phyloP scores from a whole-genome alignment of 1,140 invertebrate species.

The Polypedilum vanderplanki region DNA sequence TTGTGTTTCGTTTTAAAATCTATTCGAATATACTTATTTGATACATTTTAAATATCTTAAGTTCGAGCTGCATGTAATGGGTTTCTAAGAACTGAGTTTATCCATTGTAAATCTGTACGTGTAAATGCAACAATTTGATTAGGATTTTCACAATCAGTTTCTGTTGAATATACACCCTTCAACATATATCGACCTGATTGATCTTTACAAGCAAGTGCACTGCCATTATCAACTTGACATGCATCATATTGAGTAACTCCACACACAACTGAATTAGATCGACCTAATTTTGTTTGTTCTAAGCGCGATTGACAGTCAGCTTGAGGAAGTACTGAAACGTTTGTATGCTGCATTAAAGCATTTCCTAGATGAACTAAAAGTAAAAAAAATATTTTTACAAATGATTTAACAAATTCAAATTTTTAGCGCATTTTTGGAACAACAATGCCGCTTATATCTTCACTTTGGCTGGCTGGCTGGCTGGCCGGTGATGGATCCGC shows the following conservation, averaged over 20 bases:
- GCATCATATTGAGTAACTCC: slow-evolving; percentile 49
- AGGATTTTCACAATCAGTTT: slow-evolving; percentile 51
- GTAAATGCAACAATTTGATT: slow-evolving; percentile 37
- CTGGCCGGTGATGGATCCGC: slow-evolving; percentile 41
- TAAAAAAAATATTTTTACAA: not conserved
- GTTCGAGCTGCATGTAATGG: not conserved
- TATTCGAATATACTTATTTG: too few species aligned
- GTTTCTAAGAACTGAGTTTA: slow-evolving; percentile 32
- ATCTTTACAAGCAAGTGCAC: slow-evolving; percentile 67
- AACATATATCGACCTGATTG: slow-evolving; percentile 60
- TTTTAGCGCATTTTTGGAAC: not conserved
- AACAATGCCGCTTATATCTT: too few species aligned
- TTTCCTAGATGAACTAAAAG: slow-evolving; percentile 59
- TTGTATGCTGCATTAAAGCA: slow-evolving; percentile 65
- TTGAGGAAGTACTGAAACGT: slow-evolving; percentile 55
- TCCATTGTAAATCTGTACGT: slow-evolving; percentile 42
- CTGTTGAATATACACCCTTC: slow-evolving; percentile 67
- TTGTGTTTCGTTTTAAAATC: too few species aligned
- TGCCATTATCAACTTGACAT: slow-evolving; percentile 66
- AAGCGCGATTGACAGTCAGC: slow-evolving; percentile 54
- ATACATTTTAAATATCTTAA: not conserved
- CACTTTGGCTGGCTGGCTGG: too few species aligned
- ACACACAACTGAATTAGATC: slow-evolving; percentile 45
- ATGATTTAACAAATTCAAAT: slow-evolving; percentile 34
- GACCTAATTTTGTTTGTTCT: slow-evolving; percentile 37